Percentiles rank a stretch among this genome's conserved stretches.
These are phyloP conservation scores for Falco naumanni DNA, from an alignment of 2,797 vertebrate genomes.

Conservation along the genomic window DNA sequence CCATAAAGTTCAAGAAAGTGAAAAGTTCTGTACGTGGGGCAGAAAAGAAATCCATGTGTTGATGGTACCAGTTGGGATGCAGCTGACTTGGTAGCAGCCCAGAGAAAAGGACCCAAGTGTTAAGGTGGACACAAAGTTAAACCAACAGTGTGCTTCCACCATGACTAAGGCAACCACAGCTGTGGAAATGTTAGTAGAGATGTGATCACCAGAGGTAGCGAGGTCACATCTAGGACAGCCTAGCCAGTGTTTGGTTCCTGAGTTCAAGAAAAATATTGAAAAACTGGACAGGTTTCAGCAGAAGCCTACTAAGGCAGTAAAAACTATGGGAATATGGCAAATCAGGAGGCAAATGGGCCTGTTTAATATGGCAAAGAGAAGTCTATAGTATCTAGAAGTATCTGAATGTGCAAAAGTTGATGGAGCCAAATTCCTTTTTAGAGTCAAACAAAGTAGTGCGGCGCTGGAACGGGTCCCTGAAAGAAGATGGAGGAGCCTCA, in stretches of 20 bases:
- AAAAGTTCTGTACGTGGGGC: rapidly evolving
- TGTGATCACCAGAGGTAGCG: not conserved
- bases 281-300: not conserved
- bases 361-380: not conserved
- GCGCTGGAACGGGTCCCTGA: not conserved
- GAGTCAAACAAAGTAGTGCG: not conserved
- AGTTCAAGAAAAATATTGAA: not conserved
- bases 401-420: not conserved
- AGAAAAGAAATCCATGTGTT: not conserved
- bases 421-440: not conserved
- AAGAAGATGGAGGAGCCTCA: not conserved
- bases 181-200: not conserved
- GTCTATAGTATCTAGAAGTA: not conserved
- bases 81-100: not conserved
- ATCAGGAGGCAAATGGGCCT: not conserved
- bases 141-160: not conserved
- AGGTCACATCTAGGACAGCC: not conserved
- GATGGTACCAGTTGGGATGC: not conserved
- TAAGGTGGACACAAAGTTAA: not conserved
- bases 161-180: not conserved
- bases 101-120: not conserved
- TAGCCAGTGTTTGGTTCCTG: not conserved
- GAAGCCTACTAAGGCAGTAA: not conserved
- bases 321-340: not conserved
- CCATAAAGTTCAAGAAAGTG: not conserved